Percentiles rank a stretch among this genome's conserved stretches.
phyloP scores from a whole-genome alignment of 2,113 vertebrate species.

The Spea multiplicata region DNA sequence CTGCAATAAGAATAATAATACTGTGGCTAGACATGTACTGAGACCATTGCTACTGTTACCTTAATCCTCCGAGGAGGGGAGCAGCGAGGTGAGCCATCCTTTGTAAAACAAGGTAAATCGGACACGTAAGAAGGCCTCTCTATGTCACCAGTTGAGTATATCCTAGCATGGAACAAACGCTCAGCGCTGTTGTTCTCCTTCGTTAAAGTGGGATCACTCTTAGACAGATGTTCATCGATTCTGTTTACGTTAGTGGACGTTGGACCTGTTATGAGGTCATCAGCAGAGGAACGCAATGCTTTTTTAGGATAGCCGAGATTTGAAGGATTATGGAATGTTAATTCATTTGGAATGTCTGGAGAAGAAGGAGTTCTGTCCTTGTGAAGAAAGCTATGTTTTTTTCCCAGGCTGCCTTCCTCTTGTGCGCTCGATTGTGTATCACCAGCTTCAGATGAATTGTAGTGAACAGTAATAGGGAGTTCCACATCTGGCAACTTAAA shows the following conservation, averaged over 20 bases:
- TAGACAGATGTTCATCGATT: slow-evolving; percentile 33
- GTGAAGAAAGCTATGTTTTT: slow-evolving; percentile 17
- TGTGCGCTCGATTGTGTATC: slow-evolving; percentile 39
- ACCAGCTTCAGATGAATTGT: neutral
- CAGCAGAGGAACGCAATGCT: slow-evolving; percentile 66
- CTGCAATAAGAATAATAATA: neutral
- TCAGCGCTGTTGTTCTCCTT: slow-evolving; percentile 48
- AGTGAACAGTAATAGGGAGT: slow-evolving; percentile 9
- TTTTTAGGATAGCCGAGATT: slow-evolving; percentile 60
- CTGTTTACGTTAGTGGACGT: slow-evolving; percentile 45
- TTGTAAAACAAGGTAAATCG: slow-evolving; percentile 42
- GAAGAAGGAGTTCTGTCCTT: slow-evolving; percentile 47
- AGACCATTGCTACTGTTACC: slow-evolving; percentile 55
- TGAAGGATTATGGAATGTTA: slow-evolving; percentile 48
- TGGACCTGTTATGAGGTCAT: slow-evolving; percentile 60
- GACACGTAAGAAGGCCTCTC: slow-evolving; percentile 57
- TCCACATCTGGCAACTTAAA: slow-evolving; percentile 8
- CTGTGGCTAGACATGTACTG: slow-evolving; percentile 40
- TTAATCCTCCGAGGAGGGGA: slow-evolving; percentile 48
- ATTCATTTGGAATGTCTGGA: slow-evolving; percentile 41
- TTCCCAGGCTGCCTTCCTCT: slow-evolving; percentile 40
- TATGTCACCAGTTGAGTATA: slow-evolving; percentile 63
- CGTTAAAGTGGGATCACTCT: slow-evolving; percentile 37
- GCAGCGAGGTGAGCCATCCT: slow-evolving; percentile 47
- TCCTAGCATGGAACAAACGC: slow-evolving; percentile 51